These are phyloP conservation scores for Microplitis deprimator DNA, from an alignment of 2,888 invertebrate species.

Conservation along the genomic window DNA sequence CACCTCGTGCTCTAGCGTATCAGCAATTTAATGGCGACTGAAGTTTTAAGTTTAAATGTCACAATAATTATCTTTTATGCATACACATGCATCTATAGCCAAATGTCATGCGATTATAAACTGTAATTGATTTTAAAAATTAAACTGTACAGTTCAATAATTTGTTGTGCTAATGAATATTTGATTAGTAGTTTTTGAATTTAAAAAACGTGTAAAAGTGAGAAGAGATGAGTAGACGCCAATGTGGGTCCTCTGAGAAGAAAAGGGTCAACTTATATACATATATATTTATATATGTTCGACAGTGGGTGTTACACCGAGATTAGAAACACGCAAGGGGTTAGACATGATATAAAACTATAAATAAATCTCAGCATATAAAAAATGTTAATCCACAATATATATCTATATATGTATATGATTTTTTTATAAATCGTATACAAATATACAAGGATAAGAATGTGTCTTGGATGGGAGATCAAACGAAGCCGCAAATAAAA, in stretches of 20 bases:
- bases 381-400: slow-evolving; percentile 40
- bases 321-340: slow-evolving; percentile 34
- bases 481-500: slow-evolving; percentile 36
- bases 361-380: slow-evolving; percentile 42
- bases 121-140: not conserved
- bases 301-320: slow-evolving; percentile 35
- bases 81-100: not conserved
- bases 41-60: not conserved
- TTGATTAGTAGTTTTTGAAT: no score
- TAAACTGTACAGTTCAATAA: not conserved
- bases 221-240: slow-evolving; percentile 16
- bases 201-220: not conserved
- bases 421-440: not conserved
- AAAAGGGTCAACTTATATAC: slow-evolving; percentile 26
- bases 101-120: not conserved
- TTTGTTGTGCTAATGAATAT: not conserved
- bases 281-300: slow-evolving; percentile 8
- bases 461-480: slow-evolving; percentile 32
- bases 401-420: not conserved
- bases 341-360: slow-evolving; percentile 41
- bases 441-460: slow-evolving; percentile 27
- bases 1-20: no score
- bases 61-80: not conserved
- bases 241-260: slow-evolving; percentile 23
- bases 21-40: not conserved